Base-by-base conservation (phyloP, 2,797 vertebrate genomes). In the Mus caroli region DNA sequence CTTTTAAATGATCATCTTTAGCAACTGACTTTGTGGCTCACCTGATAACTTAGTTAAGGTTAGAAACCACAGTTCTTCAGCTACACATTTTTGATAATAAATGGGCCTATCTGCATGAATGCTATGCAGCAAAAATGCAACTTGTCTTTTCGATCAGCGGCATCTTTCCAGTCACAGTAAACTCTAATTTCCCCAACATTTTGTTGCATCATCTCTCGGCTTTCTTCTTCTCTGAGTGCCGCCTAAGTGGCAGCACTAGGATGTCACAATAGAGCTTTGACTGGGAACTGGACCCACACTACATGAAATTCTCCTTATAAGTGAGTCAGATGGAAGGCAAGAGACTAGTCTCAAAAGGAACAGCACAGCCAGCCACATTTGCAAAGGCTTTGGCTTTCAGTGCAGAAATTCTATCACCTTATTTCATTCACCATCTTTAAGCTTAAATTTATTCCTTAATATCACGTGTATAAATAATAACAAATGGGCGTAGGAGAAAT, bases 341-440 rank as follows among this genome's bases (percentile, higher is more conserved):
- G 64, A 14, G 1, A 69, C 40, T 56, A 67, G 1, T 10, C 37
- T 93, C 9, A 50, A 84, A 60, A 87, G 34, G 40, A 71, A 17
- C 15, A 19, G 4, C 84, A 91, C 96, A 97, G 94, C 80, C 94
- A 98, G 90, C 78, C 80, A 52, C 97, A 97, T 98, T 98, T 93
- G 94, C 93, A 94, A 71, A 94, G 84, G 96, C 91, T 96, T 85
- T 95, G 85, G 97, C 96, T 97, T 98, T 97, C 88, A 83, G 91
- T 97, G 97, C 93, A 98, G 95, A 98, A 98, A 97, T 93, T 96
- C 84, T 93, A 11, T 94, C 89, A 97, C 97, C 98, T 97, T 98
- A 98, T 96, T 98, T 96, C 92, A 97, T 79, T 88, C 94, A 80
- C 77, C 91, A 88, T 91, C 94, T 97, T 97, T 96, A 96, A 97